Base-by-base conservation (phyloP, 2,797 vertebrate genomes). In the Karalla daura region DNA sequence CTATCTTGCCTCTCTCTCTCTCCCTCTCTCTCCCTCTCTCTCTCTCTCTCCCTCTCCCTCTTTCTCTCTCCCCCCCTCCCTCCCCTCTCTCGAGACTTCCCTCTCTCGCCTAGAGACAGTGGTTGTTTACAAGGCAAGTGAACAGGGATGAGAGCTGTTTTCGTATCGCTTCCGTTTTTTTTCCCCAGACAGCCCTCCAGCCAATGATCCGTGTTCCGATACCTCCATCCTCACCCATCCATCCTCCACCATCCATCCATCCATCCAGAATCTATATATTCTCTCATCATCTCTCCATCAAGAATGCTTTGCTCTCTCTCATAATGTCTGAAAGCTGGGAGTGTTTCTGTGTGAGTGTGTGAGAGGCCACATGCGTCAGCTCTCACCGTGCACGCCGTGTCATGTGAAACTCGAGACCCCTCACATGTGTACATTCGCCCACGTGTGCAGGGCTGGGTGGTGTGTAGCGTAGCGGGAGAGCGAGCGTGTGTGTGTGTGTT, bases 41-140 rank as follows among this genome's bases (percentile, higher is more conserved):
- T 2, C 20, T 23, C n/a, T 37, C 39, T 63, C 36, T 32, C 28
- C 24, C 50, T 13, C 51, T 39, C 51, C 15, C 14, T 51, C 17
- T 7, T 37, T 25, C 13, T 47, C 49, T 37, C 14, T 33, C 24
- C 21, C 2, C 5, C 13, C 12, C 41, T 33, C 18, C 12, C 41
- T 14, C 24, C 25, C 51, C 41, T 50, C 79, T 40, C 55, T 49
- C 1, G 24, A 63, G 60, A 53, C 47, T 59, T 28, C 39, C 74
- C 46, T 65, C 72, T 62, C 79, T 78, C 39, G 67, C 83, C 76
- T 51, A 58, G 75, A 86, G 74, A 82, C 65, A 65, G 70, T 27
- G 64, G 55, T 81, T 85, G 81, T 90, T 90, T 87, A 86, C 77
- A 80, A 81, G 74, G 62, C 71, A 44, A 43, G 8, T 24, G 36